Conservation (phyloP, 2,113 vertebrate species). For the Gymnorhina tibicen region DNA sequence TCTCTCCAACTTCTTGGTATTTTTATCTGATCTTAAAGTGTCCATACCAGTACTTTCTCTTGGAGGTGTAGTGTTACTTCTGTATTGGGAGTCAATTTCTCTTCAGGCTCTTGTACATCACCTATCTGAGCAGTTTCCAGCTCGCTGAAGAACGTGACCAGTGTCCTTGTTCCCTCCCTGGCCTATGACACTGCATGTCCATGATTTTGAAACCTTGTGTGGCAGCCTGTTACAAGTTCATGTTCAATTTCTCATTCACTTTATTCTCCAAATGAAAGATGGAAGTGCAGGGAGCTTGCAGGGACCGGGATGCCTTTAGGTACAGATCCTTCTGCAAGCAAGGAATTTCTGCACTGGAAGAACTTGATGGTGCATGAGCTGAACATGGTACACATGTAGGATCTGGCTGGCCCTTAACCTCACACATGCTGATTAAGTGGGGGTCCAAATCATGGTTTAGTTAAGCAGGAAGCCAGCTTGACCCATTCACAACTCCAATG, state of each 20-base stretch:
- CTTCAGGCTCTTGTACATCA: background rate
- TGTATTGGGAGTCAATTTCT: background rate
- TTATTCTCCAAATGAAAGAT: background rate
- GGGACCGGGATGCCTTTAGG: background rate
- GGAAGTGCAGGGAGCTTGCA: background rate
- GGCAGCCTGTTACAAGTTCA: background rate
- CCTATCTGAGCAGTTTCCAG: background rate
- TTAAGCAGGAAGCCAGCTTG: background rate
- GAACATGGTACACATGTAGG: accelerated
- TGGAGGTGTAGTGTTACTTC: background rate
- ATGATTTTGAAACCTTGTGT: background rate
- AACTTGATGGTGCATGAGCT: background rate
- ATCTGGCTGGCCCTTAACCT: background rate
- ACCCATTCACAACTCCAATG: background rate
- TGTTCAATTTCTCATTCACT: background rate
- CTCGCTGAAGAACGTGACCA: accelerated
- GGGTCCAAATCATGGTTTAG: background rate
- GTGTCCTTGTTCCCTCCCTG: background rate
- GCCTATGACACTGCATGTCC: background rate
- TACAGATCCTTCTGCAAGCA: background rate
- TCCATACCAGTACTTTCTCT: background rate
- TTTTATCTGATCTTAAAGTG: background rate
- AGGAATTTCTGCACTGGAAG: background rate
- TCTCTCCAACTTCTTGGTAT: background rate
- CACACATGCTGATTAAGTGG: background rate